Evolutionary conservation across 2,797 vertebrate genomes (phyloP).

Genomic region (Myioborus miniatus): DNA sequence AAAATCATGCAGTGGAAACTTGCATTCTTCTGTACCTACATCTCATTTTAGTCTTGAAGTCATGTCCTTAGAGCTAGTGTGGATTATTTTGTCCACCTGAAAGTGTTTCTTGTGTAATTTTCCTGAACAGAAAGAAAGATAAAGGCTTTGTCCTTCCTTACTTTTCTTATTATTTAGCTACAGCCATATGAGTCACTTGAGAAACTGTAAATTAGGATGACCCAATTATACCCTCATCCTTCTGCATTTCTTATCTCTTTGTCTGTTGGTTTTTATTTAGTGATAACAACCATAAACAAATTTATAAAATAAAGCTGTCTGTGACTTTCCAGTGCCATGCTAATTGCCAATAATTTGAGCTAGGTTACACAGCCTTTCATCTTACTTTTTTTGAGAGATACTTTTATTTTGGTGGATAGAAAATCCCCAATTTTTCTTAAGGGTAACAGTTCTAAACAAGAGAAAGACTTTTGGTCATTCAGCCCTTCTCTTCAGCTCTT

Average conservation of each 20-base stretch:
- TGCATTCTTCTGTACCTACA: background rate
- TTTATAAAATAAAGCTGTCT: background rate
- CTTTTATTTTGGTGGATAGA: background rate
- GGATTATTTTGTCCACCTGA: background rate
- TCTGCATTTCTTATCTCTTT: background rate
- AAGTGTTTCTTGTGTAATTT: background rate
- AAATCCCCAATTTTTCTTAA: background rate
- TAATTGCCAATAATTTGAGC: background rate
- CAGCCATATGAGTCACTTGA: background rate
- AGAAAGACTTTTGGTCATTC: background rate
- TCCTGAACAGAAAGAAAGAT: background rate
- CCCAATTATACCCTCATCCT: background rate
- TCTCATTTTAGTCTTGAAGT: background rate
- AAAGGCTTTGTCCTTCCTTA: background rate
- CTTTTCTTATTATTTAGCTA: background rate
- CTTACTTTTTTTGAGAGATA: background rate
- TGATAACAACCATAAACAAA: background rate
- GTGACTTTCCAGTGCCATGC: background rate
- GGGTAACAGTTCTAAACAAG: background rate
- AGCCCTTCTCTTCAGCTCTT: background rate
- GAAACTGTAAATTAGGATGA: background rate
- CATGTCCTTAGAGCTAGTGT: rapidly evolving
- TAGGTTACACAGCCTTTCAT: background rate
- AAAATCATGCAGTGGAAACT: background rate
- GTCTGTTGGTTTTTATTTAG: background rate